Evolutionary conservation across 2,888 invertebrate genomes (phyloP).

Genomic region (Sphecodes monilicornis): DNA sequence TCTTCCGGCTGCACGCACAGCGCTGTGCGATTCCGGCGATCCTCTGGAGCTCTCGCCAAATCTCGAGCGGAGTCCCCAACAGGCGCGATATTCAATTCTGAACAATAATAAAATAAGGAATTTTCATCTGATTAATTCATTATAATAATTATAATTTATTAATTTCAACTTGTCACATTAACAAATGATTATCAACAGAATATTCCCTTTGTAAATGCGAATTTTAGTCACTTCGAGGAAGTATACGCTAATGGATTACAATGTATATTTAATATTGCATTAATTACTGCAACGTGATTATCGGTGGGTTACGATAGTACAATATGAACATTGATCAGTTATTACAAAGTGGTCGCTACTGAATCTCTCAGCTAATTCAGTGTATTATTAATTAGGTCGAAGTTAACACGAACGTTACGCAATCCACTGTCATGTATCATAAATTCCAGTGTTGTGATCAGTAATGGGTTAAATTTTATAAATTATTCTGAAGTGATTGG

Average conservation of each 20-base stretch:
- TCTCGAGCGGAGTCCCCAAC: no score
- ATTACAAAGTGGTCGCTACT: background rate
- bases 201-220: background rate
- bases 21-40: no score
- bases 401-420: background rate
- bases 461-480: background rate
- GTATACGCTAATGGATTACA: background rate
- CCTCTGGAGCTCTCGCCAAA: no score
- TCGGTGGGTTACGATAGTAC: background rate
- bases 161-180: no score
- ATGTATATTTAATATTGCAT: background rate
- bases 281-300: background rate
- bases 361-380: background rate
- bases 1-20: no score
- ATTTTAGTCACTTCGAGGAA: background rate
- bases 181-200: background rate
- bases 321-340: background rate
- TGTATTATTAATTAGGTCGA: background rate
- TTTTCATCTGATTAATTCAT: background rate
- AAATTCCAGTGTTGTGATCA: background rate
- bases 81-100: no score
- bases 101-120: background rate
- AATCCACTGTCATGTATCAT: background rate
- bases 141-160: no score
- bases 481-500: background rate